Evolutionary conservation across 2,797 vertebrate genomes (phyloP), one percentile per base, ranked within the genome.

Genomic region (Petrocephalus sullivani): DNA sequence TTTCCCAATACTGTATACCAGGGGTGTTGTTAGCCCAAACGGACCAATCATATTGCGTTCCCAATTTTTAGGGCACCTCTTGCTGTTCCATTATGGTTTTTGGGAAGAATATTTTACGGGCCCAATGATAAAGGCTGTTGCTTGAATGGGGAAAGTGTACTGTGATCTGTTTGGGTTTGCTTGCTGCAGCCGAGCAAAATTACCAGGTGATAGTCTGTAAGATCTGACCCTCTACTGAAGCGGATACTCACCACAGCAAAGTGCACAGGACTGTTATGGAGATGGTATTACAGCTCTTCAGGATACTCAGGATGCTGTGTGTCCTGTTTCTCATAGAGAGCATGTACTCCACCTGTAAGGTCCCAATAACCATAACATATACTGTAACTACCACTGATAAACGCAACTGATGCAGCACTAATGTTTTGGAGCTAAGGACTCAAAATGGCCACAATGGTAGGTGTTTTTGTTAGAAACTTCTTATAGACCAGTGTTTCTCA

Each of bases 161-260:
- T 58, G 19, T n/a, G 16, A 58, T 58, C 16, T 4, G 57, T 58
- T 58, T 19, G 19, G 1, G 16, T n/a, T 7, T 58, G 57, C 19
- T 16, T n/a, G 57, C 56, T 16, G 56, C 16, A 1, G 19, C 16
- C 5, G 4, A 16, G 57, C 12, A 58, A 58, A 58, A 58, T 19
- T n/a, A 58, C 16, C 19, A 7, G 57, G 16, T 58, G 57, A 58
- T 1, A 5, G 57, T n/a, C 57, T 58, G 19, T 19, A 58, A 64
- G 21, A 28, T 28, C 61, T 67, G 61, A 67, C 10, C 61, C 28
- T 67, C 23, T 41, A 16, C 16, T 0, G 41, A 19, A 2, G 1
- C 37, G 21, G 58, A 4, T 90, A 92, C 96, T 87, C 93, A 98
- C 97, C 97, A 98, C 87, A 98, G 88, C 7, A 96, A 56, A 64